A percentile compares a stretch with the other conserved stretches of the same genome.
phyloP scores from a whole-genome alignment of 2,797 vertebrate species.

The Diplodus puntazzo region DNA sequence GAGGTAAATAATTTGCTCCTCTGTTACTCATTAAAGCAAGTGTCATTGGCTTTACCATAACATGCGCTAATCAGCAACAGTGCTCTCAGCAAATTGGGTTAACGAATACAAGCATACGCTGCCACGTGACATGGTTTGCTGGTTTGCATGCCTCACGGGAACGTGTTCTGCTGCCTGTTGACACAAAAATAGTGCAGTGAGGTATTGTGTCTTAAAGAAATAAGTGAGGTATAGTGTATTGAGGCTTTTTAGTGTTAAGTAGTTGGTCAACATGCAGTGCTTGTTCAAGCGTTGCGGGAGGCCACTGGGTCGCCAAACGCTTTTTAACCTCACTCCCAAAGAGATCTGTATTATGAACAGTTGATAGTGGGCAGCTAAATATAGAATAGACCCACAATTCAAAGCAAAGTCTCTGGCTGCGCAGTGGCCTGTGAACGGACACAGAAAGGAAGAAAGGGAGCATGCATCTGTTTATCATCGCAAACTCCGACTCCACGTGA shows the following conservation, averaged over 20 bases:
- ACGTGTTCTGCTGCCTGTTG: conserved; percentile 1
- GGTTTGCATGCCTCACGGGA: conserved; percentile 37
- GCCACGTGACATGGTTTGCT: conserved; percentile 33
- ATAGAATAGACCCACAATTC: conserved; percentile 53
- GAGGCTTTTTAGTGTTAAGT: background rate
- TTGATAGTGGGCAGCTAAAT: conserved; percentile 54
- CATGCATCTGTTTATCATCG: conserved; percentile 61
- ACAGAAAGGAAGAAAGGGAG: conserved; percentile 20
- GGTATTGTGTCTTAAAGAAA: conserved; percentile 18
- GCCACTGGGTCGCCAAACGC: background rate
- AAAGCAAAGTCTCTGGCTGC: conserved; percentile 23
- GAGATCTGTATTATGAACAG: conserved; percentile 38
- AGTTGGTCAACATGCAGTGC: conserved; percentile 14
- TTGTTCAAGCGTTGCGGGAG: conserved; percentile 10
- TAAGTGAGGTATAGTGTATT: background rate
- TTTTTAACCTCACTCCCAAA: conserved; percentile 33
- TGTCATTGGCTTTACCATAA: conserved; percentile 41
- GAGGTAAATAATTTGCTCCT: conserved; percentile 64
- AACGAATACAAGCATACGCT: conserved; percentile 18
- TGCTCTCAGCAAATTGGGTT: conserved; percentile 30
- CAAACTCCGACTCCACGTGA: conserved; percentile 69
- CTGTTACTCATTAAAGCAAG: conserved; percentile 68
- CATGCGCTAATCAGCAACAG: conserved; percentile 26
- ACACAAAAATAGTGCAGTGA: conserved; percentile 22
- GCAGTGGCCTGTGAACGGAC: conserved; percentile 48